Conservation (phyloP, 2,888 invertebrate genomes). For the Caenorhabditis sp. region DNA sequence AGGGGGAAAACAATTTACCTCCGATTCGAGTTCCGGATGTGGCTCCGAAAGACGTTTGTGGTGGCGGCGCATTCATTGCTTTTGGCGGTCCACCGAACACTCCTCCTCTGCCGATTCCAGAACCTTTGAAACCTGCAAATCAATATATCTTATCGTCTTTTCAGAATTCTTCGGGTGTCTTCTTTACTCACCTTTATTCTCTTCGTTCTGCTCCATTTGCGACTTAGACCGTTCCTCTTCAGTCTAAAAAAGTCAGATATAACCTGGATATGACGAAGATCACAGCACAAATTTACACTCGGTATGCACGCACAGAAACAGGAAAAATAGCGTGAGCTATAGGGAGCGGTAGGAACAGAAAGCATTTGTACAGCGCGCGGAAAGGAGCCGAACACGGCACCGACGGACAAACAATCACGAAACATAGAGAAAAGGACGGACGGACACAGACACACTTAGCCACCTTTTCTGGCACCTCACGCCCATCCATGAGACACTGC, state of each 20-base stretch:
- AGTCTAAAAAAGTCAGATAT: slow-evolving; percentile 11
- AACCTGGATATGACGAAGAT: neutral
- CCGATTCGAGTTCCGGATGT: slow-evolving; percentile 42
- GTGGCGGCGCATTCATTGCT: slow-evolving; percentile 42
- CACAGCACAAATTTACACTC: slow-evolving; percentile 25
- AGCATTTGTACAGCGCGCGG: slow-evolving; percentile 45
- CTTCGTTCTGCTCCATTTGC: slow-evolving; percentile 51
- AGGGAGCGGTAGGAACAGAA: slow-evolving; percentile 30
- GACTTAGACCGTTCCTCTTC: slow-evolving; percentile 16
- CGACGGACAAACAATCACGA: slow-evolving; percentile 46
- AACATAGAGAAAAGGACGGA: too few species aligned
- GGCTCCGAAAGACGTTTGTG: slow-evolving; percentile 59
- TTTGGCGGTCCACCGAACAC: slow-evolving; percentile 31
- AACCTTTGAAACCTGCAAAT: slow-evolving; percentile 14
- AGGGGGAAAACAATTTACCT: too few species aligned
- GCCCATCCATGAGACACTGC: slow-evolving; percentile 50
- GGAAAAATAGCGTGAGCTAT: slow-evolving; percentile 11
- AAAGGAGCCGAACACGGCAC: slow-evolving; percentile 27
- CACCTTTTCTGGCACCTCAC: slow-evolving; percentile 51
- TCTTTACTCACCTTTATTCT: slow-evolving; percentile 49
- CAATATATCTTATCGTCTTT: neutral
- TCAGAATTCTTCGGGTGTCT: too few species aligned
- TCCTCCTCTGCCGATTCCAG: slow-evolving; percentile 36
- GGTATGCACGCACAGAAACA: slow-evolving; percentile 39
- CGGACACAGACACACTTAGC: slow-evolving; percentile 24